Base-by-base conservation (phyloP, 2,888 invertebrate species). In the Thereva nobilitata region DNA sequence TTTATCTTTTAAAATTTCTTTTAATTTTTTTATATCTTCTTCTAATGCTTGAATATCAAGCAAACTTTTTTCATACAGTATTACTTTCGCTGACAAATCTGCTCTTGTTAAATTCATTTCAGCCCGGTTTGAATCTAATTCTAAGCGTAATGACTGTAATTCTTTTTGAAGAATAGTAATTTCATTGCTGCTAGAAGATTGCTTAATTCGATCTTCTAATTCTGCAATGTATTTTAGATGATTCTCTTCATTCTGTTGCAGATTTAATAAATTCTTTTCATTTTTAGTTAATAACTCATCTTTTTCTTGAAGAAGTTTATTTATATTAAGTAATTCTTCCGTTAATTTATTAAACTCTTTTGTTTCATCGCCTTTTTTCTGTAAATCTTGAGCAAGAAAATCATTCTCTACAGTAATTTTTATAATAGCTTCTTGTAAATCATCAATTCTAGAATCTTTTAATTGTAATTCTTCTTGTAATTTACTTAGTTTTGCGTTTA, bases 1-100 rank as follows among this genome's bases (percentile, higher is more conserved):
- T 72, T 86, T 86, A 54, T 86, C 85, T 67, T 81, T 84, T 0
- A 89, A 73, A 41, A 84, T 82, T 9, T 84, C 83, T 73, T 86
- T 84, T 44, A 88, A 77, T 67, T 82, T 82, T 23, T 82, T 79
- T 2, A 87, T 78, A 75, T 89, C 87, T 67, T 83, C 82, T 63
- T 83, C 82, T 41, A 80, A 76, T 38, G 80, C 80, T 12, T 82
- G 76, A 37, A 78, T 75, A 42, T 77, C 77, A 49, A 76, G 76
- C n/a, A 79, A 75, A 44, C 75, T 75, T 50, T 79, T 80, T 8
- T 80, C 75, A 68, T 82, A 82, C 5, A 75, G 76, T 6, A 81
- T 72, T 37, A 82, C 80, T 12, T 79, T 80, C 47, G 81, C 78
- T 34, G 78, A 77, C 0, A 81, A 72, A 67, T 83, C 86, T 1